Evolutionary conservation across 2,797 vertebrate species (phyloP).

Genomic region (Malacoctenus gilli): DNA sequence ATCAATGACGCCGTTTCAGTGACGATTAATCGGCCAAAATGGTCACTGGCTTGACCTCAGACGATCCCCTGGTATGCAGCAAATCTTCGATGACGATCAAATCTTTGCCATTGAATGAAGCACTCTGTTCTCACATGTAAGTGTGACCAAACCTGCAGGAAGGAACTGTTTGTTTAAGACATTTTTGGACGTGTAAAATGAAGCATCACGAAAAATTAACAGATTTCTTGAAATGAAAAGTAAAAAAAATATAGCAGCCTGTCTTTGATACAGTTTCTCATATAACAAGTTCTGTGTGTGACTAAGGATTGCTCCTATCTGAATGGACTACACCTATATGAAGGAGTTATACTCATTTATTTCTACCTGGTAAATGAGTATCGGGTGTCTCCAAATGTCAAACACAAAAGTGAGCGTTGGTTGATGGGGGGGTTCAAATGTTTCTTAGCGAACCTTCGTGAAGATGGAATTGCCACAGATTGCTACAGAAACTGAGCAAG

Average conservation of each 20-base stretch:
- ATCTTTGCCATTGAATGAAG: too few relatives aligned
- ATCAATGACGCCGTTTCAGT: too few relatives aligned
- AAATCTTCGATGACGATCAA: too few relatives aligned
- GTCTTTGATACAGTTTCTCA: slow-evolving; percentile 9
- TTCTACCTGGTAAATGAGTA: slow-evolving; percentile 22
- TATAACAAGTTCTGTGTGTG: slow-evolving; percentile 7
- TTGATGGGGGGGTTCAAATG: slow-evolving; percentile 18
- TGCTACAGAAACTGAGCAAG: slow-evolving; percentile 64
- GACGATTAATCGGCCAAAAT: too few relatives aligned
- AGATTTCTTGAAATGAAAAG: slow-evolving; percentile 1
- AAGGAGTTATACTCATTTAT: too few relatives aligned
- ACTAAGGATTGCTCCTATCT: too few relatives aligned
- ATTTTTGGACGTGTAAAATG: slow-evolving; percentile 23
- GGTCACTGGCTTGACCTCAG: too few relatives aligned
- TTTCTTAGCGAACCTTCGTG: slow-evolving; percentile 41
- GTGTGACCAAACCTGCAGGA: background rate
- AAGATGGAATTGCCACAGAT: slow-evolving; percentile 64
- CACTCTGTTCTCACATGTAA: slow-evolving; percentile 1
- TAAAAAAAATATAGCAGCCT: background rate
- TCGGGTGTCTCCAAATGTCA: slow-evolving; percentile 32
- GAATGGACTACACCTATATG: too few relatives aligned
- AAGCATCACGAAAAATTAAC: slow-evolving; percentile 12
- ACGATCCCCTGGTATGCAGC: too few relatives aligned
- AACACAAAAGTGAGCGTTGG: slow-evolving; percentile 46
- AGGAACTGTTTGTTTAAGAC: background rate